phyloP scores from a whole-genome alignment of 2,113 vertebrate genomes.

The Halcyon senegalensis region DNA sequence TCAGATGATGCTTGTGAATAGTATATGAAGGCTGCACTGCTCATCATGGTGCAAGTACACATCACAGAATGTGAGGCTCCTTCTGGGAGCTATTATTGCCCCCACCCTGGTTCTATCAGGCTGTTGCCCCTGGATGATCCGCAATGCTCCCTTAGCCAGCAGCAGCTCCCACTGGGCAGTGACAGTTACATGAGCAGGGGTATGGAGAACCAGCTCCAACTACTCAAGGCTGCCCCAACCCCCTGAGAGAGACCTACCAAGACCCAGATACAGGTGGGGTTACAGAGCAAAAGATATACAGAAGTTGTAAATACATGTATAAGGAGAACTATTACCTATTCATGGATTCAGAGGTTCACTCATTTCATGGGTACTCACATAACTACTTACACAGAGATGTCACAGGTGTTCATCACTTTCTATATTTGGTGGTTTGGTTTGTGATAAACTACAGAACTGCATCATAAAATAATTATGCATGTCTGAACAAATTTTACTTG shows the following conservation, averaged over 20 bases:
- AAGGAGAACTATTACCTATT: background rate
- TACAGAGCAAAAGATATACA: background rate
- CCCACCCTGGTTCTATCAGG: accelerated
- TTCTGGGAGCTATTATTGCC: background rate
- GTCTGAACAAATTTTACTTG: background rate
- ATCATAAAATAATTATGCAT: background rate
- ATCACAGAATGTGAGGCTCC: background rate
- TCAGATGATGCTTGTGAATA: background rate
- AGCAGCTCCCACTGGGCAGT: accelerated
- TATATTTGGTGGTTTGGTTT: background rate
- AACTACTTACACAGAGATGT: background rate
- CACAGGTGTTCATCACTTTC: accelerated
- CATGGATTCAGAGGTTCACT: background rate
- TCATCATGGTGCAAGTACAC: accelerated
- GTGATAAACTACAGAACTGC: background rate
- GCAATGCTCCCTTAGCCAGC: accelerated
- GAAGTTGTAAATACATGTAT: background rate
- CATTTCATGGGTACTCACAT: background rate
- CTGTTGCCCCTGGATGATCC: accelerated
- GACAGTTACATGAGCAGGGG: background rate
- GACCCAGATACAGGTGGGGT: background rate
- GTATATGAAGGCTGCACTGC: background rate
- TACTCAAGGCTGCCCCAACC: background rate
- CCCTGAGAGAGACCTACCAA: background rate
- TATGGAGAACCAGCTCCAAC: background rate